Base-by-base conservation (phyloP, 2,113 vertebrate species). In the Channa maculata region DNA sequence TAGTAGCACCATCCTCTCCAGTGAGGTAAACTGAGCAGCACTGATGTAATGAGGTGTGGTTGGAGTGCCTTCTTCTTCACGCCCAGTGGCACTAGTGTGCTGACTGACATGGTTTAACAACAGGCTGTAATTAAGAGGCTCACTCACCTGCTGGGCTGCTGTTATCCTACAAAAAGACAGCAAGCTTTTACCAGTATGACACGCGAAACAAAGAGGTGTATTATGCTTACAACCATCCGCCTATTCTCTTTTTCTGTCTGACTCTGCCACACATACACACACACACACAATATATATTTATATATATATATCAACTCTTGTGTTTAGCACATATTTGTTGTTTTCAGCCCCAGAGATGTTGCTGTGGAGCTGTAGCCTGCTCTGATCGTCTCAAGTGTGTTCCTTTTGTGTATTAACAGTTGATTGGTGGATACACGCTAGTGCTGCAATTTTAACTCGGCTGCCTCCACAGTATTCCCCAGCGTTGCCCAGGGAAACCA, bases 81-180 rank as follows among this genome's bases (percentile, higher is more conserved):
- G 33, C 65, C 43, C 57, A 61, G 59, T 61, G 14, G 53, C 71
- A 65, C 50, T 15, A 43, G 15, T 58, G 34, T 15, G 69, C 15
- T 51, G 71, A 72, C 66, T 59, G 80, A 65, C 57, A 58, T 49
- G 63, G 45, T 72, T 84, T 51, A 55, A 65, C 84, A 76, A 74
- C 58, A 57, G 59, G 65, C 50, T 82, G 53, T 88, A 86, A 89
- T 88, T 84, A 88, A 86, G 76, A 77, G 62, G 51, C 66, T 69
- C 66, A 71, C 39, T 84, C 64, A 57, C 62, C 51, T 54, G 70
- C 66, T 36, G 39, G 64, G 49, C 46, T 52, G 53, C 58, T 78
- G 71, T 52, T 70, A 8, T 75, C 71, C 14, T 33, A 50, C 24
- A 57, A 72, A 66, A 65, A 61, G 60, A 57, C 55, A 72, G 6